Percentiles rank a stretch among this genome's conserved stretches.
Evolutionary conservation across 2,888 invertebrate genomes (phyloP).

Genomic region (Drosophila tanythrix): DNA sequence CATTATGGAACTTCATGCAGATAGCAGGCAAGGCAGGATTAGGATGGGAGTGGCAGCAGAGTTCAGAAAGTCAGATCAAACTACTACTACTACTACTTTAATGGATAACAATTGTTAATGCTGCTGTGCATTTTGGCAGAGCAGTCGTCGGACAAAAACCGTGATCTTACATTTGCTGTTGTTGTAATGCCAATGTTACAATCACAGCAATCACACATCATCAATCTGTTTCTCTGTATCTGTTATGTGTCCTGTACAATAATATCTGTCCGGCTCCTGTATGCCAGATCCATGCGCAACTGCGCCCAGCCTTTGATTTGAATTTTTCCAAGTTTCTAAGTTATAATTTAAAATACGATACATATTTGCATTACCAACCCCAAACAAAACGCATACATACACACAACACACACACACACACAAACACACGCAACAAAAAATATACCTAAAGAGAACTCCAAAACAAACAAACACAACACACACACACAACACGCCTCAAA

Average conservation of each 20-base stretch:
- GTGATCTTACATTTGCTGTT: conserved; percentile 38
- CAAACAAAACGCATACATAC: conserved; percentile 22
- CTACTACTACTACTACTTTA: conserved; percentile 38
- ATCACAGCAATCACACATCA: conserved; percentile 30
- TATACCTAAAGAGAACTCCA: conserved; percentile 38
- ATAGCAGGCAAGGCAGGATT: conserved; percentile 7
- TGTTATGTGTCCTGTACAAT: conserved; percentile 36
- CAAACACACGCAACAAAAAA: conserved; percentile 14
- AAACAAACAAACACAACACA: conserved; percentile 41
- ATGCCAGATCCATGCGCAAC: conserved; percentile 57
- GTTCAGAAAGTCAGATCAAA: conserved; percentile 32
- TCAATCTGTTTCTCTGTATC: conserved; percentile 34
- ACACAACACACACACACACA: conserved; percentile 13
- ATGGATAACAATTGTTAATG: conserved; percentile 23
- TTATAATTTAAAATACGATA: conserved; percentile 75
- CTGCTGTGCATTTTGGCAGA: conserved; percentile 14
- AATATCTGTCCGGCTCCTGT: conserved; percentile 47
- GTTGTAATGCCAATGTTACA: conserved; percentile 22
- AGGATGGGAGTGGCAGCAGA: conserved; percentile 1
- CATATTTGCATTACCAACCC: conserved; percentile 67
- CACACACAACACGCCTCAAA: conserved; percentile 74
- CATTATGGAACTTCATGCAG: conserved; percentile 50
- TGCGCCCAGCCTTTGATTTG: conserved; percentile 74
- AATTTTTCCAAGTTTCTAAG: conserved; percentile 77
- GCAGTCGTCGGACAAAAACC: conserved; percentile 13